Base-by-base conservation (phyloP, 2,797 vertebrate genomes). In the Halcyon leucocephala region DNA sequence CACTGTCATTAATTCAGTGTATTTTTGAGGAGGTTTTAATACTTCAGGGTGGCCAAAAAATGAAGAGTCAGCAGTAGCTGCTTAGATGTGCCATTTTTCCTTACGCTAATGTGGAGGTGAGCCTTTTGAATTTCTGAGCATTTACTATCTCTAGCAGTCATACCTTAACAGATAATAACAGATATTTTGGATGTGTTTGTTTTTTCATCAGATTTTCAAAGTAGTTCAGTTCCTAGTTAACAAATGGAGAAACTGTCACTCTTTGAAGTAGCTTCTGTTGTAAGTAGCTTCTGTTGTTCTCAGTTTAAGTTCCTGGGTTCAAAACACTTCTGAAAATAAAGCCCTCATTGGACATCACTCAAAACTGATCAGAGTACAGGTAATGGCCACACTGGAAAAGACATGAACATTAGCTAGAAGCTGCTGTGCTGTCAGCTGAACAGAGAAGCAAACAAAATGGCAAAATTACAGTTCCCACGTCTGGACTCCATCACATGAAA, bases 261-360 rank as follows among this genome's bases (percentile, higher is more conserved):
- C 14, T 64, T 13, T 69, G 58, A 87, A 58, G 8, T 14, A 76
- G 29, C 15, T 35, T 79, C 41, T 49, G 28, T 42, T 84, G 35
- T 29, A 87, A 58, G 8, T 14, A 76, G 29, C 15, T 35, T 79
- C 41, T 49, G 28, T 42, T 84, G 35, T 29, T 79, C 35, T 83
- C 69, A 44, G 44, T 35, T 67, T 81, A 61, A 64, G 41, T 74
- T 89, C 13, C 44, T 67, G 22, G 21, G 18, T 42, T 58, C 31
- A 44, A 33, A 92, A 51, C 14, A 17, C 64, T 46, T 37, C 31
- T 44, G 77, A 54, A 87, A 85, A 58, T 7, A 1, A 2, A 3
- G 8, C 17, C 31, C 31, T 69, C 0, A 0, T 2, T 60, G 55
- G 12, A 6, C 46, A 6, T 22, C 8, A 37, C 25, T 84, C 4